phyloP scores from a whole-genome alignment of 2,797 vertebrate species.

The Bradypodion ventrale region DNA sequence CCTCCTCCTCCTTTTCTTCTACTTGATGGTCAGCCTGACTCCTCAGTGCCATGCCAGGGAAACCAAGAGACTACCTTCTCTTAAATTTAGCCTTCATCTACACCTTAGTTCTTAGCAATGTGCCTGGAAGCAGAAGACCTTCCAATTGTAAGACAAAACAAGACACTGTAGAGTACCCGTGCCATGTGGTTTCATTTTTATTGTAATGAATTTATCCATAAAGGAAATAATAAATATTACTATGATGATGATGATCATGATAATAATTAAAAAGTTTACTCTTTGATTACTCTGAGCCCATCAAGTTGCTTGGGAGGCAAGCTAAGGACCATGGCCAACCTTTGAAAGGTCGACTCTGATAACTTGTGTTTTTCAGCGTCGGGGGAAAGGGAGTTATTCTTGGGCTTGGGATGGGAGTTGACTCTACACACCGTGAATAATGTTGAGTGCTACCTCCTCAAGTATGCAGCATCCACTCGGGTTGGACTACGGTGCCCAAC shows the following conservation, averaged over 20 bases:
- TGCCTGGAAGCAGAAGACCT: slow-evolving; percentile 61
- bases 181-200: slow-evolving; percentile 75
- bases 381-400: neutral
- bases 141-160: slow-evolving; percentile 49
- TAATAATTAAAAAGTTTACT: slow-evolving; percentile 52
- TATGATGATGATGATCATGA: neutral
- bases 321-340: slow-evolving; percentile 43
- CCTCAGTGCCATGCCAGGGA: slow-evolving; percentile 9
- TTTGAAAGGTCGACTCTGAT: slow-evolving; percentile 12
- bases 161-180: slow-evolving; percentile 70
- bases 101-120: slow-evolving; percentile 59
- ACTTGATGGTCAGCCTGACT: neutral
- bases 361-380: neutral
- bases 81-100: slow-evolving; percentile 27
- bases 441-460: neutral
- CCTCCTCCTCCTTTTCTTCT: neutral
- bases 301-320: slow-evolving; percentile 34
- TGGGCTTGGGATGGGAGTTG: no score
- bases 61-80: neutral
- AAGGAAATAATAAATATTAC: slow-evolving; percentile 45
- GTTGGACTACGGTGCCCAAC: neutral
- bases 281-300: slow-evolving; percentile 68
- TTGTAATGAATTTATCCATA: slow-evolving; percentile 69
- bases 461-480: neutral
- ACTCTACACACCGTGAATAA: no score